Conservation (phyloP, 1,140 invertebrate species). For the Pissodes strobi region DNA sequence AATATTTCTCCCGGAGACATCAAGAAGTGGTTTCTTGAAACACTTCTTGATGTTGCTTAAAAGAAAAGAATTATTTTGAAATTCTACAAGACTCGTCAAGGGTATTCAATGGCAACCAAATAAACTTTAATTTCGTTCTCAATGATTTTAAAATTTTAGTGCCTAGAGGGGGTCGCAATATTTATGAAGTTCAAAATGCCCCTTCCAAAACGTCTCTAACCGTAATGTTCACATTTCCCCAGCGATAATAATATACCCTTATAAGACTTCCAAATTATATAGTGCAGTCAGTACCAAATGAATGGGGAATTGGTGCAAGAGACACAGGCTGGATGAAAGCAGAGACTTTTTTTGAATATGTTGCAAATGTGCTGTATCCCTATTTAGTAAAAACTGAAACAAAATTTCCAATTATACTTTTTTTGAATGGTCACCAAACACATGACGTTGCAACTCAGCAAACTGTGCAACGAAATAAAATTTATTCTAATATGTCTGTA, state of each 20-base stretch:
- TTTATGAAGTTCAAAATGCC: constrained; percentile 47
- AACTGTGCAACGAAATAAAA: constrained; percentile 10
- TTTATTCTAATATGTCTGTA: constrained; percentile 23
- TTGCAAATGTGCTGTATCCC: constrained; percentile 48
- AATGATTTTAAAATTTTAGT: constrained; percentile 46
- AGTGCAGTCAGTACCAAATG: constrained; percentile 40
- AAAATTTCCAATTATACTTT: constrained; percentile 50
- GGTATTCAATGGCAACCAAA: constrained; percentile 55
- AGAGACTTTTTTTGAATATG: constrained; percentile 52
- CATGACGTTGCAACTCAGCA: constrained; percentile 46
- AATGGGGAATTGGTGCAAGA: constrained; percentile 49
- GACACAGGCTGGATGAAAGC: constrained; percentile 54
- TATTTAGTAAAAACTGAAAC: constrained; percentile 42
- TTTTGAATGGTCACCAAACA: constrained; percentile 52
- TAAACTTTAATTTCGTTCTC: constrained; percentile 47
- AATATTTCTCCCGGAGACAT: too few relatives aligned
- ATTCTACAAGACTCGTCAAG: constrained; percentile 43
- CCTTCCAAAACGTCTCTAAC: constrained; percentile 37
- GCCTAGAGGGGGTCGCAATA: constrained; percentile 44
- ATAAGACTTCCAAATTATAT: constrained; percentile 41
- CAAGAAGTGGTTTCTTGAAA: constrained; percentile 49
- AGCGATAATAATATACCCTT: constrained; percentile 43
- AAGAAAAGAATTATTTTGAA: constrained; percentile 27
- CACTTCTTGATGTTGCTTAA: constrained; percentile 45
- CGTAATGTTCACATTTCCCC: constrained; percentile 40